Base-by-base conservation (phyloP, 2,797 vertebrate genomes). In the Pteropus rufus region DNA sequence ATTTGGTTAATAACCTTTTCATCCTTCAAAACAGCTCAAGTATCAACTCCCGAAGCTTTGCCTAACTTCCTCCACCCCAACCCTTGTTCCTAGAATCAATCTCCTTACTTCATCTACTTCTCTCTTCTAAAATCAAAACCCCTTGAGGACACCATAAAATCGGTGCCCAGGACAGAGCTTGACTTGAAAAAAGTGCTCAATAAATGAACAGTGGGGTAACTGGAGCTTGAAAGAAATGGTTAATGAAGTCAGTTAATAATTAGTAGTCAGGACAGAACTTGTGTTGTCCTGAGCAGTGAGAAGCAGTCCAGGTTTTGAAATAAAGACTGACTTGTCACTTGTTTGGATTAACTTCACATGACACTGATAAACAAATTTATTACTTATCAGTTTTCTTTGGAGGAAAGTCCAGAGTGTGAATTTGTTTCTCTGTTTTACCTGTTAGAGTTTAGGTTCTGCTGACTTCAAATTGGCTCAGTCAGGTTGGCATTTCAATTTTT, bases 81-180 rank as follows among this genome's bases (percentile, higher is more conserved):
- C 49, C 19, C 65, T n/a, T 82, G 0, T 77, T 96, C 39, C 44
- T 73, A 65, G 56, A 82, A 56, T 65, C 31, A 46, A 9, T 91
- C 39, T 73, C 65, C 31, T 96, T 81, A 76, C 12, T 91, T 89
- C 75, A 64, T n/a, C 86, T 93, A 62, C 80, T 89, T 92, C 31
- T 49, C 15, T 44, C 31, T 86, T 67, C 52, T 84, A 75, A 80
- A 70, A 65, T 70, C 23, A 90, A 39, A 90, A 14, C n/a, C n/a
- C 6, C 5, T 93, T 72, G 44, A 89, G 49, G 29, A 84, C 26
- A 77, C 46, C 49, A 34, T 54, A 31, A 81, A 83, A n/a, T 60
- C 21, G 15, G 10, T 52, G 24, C 60, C 24, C 80, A 58, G 14
- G 36, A 93, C 9, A 84, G 39, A 60, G 46, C 73, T 52, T 80